Evolutionary conservation across 2,113 vertebrate genomes (phyloP).

Genomic region (Upupa epops): DNA sequence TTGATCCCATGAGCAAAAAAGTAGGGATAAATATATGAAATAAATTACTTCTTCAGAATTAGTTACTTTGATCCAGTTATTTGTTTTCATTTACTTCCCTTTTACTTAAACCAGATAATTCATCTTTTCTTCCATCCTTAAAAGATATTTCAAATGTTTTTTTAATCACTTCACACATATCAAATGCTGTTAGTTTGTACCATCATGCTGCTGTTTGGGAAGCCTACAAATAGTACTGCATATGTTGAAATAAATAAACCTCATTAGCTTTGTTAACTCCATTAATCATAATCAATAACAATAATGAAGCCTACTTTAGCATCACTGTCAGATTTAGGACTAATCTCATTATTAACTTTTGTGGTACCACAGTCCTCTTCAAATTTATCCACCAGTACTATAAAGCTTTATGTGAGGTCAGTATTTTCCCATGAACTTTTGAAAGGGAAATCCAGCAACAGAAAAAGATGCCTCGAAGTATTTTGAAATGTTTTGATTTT

Average conservation of each 20-base stretch:
- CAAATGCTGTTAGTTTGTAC: slow-evolving; percentile 12
- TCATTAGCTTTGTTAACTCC: slow-evolving; percentile 51
- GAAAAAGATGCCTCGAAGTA: not conserved
- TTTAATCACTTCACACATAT: slow-evolving; percentile 34
- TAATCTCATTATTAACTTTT: slow-evolving; percentile 6
- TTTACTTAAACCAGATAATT: slow-evolving; percentile 33
- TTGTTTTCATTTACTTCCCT: slow-evolving; percentile 46
- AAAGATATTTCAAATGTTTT: slow-evolving; percentile 37
- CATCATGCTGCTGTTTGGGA: not conserved
- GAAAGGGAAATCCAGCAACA: not conserved
- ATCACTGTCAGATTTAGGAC: not conserved
- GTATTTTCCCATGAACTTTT: not conserved
- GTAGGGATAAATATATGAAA: not conserved
- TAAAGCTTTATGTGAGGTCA: not conserved
- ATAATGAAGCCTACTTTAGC: slow-evolving; percentile 12
- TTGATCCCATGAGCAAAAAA: not conserved
- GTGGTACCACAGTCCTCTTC: not conserved
- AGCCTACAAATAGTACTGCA: not conserved
- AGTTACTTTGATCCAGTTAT: slow-evolving; percentile 32
- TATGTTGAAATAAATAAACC: slow-evolving; percentile 48
- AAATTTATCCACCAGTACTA: not conserved
- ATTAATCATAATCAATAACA: slow-evolving; percentile 35
- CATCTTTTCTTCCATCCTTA: slow-evolving; percentile 31
- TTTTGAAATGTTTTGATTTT: not conserved
- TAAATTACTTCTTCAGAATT: slow-evolving; percentile 45